Percentiles rank a stretch among this genome's conserved stretches.
These are phyloP conservation scores for Pristis pectinata DNA, from an alignment of 2,797 vertebrate species.

Conservation along the genomic window DNA sequence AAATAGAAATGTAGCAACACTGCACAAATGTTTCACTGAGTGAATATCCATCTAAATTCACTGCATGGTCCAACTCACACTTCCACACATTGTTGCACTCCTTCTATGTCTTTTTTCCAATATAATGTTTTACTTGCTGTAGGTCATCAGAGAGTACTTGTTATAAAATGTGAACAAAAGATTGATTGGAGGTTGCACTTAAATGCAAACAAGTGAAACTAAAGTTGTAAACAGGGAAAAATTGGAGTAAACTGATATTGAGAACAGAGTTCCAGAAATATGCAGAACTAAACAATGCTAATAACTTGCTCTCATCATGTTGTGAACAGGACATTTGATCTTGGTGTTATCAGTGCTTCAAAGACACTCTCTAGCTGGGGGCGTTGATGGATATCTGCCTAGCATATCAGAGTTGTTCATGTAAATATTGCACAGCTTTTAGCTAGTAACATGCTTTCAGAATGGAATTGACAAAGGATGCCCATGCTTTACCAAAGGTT, in stretches of 20 bases:
- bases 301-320: slow-evolving; percentile 11
- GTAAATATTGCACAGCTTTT: neutral
- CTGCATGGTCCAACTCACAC: neutral
- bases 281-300: neutral
- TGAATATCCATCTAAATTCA: neutral
- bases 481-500: neutral
- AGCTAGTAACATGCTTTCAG: neutral
- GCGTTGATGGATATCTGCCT: slow-evolving; percentile 1
- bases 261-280: neutral
- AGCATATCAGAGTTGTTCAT: neutral
- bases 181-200: neutral
- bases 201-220: neutral
- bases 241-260: neutral
- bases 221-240: neutral
- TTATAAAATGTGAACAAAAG: neutral
- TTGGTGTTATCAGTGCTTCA: neutral
- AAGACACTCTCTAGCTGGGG: slow-evolving; percentile 21
- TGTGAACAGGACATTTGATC: slow-evolving; percentile 15
- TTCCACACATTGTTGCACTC: neutral
- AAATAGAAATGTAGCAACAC: neutral
- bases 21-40: neutral
- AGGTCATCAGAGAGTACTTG: neutral
- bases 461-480: neutral
- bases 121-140: neutral
- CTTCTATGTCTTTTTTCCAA: neutral